Conservation (phyloP, 1,140 invertebrate genomes). For the Melitaea cinxia region DNA sequence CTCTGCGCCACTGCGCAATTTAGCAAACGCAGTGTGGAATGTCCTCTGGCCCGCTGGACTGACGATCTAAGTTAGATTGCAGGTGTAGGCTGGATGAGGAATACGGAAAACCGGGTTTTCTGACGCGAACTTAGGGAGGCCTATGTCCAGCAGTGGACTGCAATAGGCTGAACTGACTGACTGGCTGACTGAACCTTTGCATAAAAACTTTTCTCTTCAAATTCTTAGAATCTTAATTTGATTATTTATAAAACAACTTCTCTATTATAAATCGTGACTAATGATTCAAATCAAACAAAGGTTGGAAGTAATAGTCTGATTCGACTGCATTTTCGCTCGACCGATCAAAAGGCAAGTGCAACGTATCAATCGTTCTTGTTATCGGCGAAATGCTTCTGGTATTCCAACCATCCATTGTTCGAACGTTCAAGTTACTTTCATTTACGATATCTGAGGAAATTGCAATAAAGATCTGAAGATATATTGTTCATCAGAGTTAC, state of each 20-base stretch:
- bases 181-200: no score
- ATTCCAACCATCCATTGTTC: slow-evolving; percentile 11
- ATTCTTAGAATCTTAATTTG: neutral
- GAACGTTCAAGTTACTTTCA: neutral
- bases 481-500: neutral
- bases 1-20: no score
- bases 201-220: no score
- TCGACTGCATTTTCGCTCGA: slow-evolving; percentile 24
- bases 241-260: neutral
- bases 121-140: no score
- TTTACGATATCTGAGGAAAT: neutral
- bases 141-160: no score
- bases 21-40: no score
- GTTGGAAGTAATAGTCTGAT: slow-evolving; percentile 23
- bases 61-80: no score
- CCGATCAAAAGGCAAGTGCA: slow-evolving; percentile 31
- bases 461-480: neutral
- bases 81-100: no score
- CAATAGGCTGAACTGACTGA: no score
- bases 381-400: slow-evolving; percentile 23
- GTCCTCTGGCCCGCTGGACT: no score
- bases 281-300: slow-evolving; percentile 28
- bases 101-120: no score
- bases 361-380: slow-evolving; percentile 26
- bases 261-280: neutral